Evolutionary conservation across 2,113 vertebrate genomes (phyloP).

Genomic region (Pangasianodon hypophthalmus): DNA sequence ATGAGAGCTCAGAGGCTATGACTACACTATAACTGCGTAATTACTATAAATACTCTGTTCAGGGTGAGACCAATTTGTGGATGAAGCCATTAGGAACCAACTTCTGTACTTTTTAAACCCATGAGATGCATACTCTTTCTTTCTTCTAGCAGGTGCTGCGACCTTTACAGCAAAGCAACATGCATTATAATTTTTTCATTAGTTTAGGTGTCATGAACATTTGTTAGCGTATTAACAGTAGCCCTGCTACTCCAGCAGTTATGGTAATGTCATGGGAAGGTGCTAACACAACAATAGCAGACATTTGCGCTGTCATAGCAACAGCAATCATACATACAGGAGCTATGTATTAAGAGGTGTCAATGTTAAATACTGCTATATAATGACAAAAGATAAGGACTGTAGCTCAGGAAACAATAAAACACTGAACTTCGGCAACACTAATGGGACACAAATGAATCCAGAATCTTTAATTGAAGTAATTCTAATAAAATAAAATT

Average conservation of each 20-base stretch:
- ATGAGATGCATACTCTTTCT: background rate
- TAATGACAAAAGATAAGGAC: background rate
- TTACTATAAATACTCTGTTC: slow-evolving; percentile 15
- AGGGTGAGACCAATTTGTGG: background rate
- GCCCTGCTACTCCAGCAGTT: background rate
- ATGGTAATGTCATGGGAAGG: background rate
- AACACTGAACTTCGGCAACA: background rate
- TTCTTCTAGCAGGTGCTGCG: background rate
- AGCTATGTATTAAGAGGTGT: background rate
- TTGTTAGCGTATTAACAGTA: background rate
- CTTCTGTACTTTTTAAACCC: background rate
- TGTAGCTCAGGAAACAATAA: background rate
- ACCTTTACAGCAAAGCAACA: background rate
- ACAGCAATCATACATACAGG: background rate
- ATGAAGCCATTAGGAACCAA: background rate
- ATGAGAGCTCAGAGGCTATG: background rate
- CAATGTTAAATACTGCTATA: background rate
- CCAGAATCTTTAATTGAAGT: background rate
- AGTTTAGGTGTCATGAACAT: background rate
- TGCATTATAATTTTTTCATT: background rate
- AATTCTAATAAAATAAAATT: no score
- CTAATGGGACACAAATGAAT: background rate
- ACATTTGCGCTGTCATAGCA: background rate
- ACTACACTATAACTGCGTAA: background rate
- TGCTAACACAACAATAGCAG: background rate